Evolutionary conservation across 2,113 vertebrate genomes (phyloP).

Genomic region (Rutilus rutilus): DNA sequence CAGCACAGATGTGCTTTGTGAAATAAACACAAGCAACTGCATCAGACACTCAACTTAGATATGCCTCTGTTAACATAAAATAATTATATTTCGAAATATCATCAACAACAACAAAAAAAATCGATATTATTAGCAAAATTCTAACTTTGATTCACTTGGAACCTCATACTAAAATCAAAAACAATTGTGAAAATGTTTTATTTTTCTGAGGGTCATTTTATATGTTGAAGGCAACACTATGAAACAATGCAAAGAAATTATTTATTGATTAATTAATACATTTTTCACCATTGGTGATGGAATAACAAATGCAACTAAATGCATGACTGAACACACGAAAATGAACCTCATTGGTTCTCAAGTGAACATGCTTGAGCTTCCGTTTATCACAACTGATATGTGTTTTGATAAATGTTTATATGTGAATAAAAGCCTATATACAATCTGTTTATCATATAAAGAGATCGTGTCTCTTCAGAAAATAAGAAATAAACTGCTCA

Average conservation of each 20-base stretch:
- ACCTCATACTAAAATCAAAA: background rate
- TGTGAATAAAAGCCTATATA: no score
- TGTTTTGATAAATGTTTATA: no score
- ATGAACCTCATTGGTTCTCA: no score
- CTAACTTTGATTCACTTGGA: background rate
- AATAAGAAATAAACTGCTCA: no score
- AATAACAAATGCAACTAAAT: conserved; percentile 3
- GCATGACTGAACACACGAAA: no score
- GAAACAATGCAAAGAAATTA: background rate
- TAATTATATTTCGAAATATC: background rate
- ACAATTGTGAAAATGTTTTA: background rate
- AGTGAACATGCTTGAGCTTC: no score
- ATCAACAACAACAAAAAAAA: background rate
- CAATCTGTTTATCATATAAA: no score
- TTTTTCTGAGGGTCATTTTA: background rate
- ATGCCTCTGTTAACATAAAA: background rate
- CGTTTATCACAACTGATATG: no score
- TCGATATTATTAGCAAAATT: background rate
- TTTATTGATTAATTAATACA: background rate
- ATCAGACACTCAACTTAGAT: conserved; percentile 30
- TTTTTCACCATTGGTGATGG: background rate
- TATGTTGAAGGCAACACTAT: background rate
- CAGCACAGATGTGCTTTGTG: conserved; percentile 18
- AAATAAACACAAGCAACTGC: background rate
- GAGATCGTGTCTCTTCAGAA: no score